Evolutionary conservation across 2,113 vertebrate genomes (phyloP), one percentile per base, ranked within the genome.

Genomic region (Glareola pratincola): DNA sequence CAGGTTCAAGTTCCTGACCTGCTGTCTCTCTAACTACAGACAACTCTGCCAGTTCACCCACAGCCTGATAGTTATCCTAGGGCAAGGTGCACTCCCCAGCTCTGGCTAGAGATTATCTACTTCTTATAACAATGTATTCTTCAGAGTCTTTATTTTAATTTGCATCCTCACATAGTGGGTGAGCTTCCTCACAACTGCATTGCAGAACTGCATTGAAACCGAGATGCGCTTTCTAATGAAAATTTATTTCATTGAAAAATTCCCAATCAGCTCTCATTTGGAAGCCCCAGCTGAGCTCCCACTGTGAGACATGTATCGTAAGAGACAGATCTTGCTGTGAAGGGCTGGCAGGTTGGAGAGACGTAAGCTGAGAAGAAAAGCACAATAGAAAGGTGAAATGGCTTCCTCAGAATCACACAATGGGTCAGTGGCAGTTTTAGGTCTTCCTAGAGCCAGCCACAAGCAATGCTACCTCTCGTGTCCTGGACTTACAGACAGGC

Each of bases 301-400:
- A 29, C 69, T 72, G 86, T 66, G 80, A 97, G 91, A 89, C 57
- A 76, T 36, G 12, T 92, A 95, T 92, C 34, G 2, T 78, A 93
- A 91, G 86, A 96, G 96, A 95, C 86, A 95, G 95, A 39, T 94
- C 84, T 78, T 53, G 83, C 83, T 94, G 94, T 92, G 83, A 87
- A 66, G 60, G 86, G 50, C 86, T 95, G 62, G 41, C 7, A 7
- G 80, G 74, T 73, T 89, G 89, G 77, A 73, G 80, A 85, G 73
- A 54, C 0, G 29, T 72, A 64, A 32, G 53, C 77, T 96, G 86
- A 72, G 80, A 94, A 75, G 62, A 87, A 92, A 92, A 97, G 81
- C 48, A 82, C 68, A 95, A 73, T 6, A n/a, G 95, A 85, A 94
- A 95, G 91, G 86, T 91, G 89, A 95, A 94, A 94, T 19, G 20